A percentile compares a stretch with the other conserved stretches of the same genome.
Evolutionary conservation across 1,140 invertebrate genomes (phyloP).

Genomic region (Drosophila arawakana): DNA sequence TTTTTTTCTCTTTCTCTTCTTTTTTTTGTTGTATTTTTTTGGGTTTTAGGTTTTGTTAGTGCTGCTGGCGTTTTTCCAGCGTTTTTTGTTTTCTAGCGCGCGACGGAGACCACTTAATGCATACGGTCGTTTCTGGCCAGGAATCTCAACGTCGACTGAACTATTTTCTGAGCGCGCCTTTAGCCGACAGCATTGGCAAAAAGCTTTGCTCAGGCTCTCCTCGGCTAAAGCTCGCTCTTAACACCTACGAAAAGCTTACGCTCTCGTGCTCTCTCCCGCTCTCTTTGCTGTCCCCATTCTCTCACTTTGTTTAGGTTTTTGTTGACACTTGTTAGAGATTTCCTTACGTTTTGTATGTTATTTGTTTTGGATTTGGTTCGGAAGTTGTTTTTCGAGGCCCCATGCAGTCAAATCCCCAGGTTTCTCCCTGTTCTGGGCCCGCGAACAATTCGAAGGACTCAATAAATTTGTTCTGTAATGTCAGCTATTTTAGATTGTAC

Average conservation of each 20-base stretch:
- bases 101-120: slow-evolving; percentile 28
- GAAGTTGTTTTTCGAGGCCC: slow-evolving; percentile 34
- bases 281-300: neutral
- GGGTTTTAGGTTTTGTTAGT: slow-evolving; percentile 25
- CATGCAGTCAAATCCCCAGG: slow-evolving; percentile 1
- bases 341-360: slow-evolving; percentile 41
- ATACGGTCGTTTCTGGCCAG: slow-evolving; percentile 63
- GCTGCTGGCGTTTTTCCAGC: slow-evolving; percentile 76
- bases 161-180: slow-evolving; percentile 53
- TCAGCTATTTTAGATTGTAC: slow-evolving; percentile 45
- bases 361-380: slow-evolving; percentile 47
- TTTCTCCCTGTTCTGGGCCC: slow-evolving; percentile 11
- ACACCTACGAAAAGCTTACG: slow-evolving; percentile 12
- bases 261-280: slow-evolving; percentile 22
- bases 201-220: slow-evolving; percentile 23
- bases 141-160: slow-evolving; percentile 73
- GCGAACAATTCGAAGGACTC: slow-evolving; percentile 50
- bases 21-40: slow-evolving; percentile 25
- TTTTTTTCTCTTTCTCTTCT: too few species aligned
- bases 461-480: slow-evolving; percentile 55
- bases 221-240: slow-evolving; percentile 58
- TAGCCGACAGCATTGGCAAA: slow-evolving; percentile 36
- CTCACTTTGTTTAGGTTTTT: slow-evolving; percentile 18
- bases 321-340: slow-evolving; percentile 80
- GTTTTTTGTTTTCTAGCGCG: slow-evolving; percentile 55